These are phyloP conservation scores for Himalopsyche kuldschensis DNA, from an alignment of 2,888 invertebrate species.

Conservation along the genomic window DNA sequence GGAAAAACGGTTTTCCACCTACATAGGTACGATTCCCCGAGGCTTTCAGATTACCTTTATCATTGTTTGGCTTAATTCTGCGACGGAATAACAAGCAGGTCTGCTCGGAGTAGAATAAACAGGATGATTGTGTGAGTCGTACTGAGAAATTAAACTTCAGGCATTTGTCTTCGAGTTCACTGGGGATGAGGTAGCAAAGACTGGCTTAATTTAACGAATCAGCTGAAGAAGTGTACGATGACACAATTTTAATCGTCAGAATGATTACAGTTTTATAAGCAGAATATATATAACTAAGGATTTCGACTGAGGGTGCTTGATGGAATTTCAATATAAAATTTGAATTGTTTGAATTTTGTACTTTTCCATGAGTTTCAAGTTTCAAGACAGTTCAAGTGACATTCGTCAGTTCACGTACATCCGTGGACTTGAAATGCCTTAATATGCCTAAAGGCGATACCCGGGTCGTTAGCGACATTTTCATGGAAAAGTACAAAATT, in stretches of 20 bases:
- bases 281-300: too few relatives aligned
- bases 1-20: not conserved
- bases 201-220: constrained; percentile 30
- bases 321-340: too few relatives aligned
- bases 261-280: not conserved
- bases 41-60: constrained; percentile 37
- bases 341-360: too few relatives aligned
- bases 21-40: not conserved
- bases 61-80: constrained; percentile 39
- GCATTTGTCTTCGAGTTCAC: constrained; percentile 23
- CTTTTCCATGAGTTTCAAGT: too few relatives aligned
- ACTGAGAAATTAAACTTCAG: constrained; percentile 37
- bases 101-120: constrained; percentile 30
- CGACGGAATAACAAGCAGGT: constrained; percentile 36
- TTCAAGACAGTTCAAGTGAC: too few relatives aligned
- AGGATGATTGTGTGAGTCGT: constrained; percentile 32
- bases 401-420: too few relatives aligned
- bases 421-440: too few relatives aligned
- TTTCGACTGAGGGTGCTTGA: too few relatives aligned
- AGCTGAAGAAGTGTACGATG: constrained; percentile 11
- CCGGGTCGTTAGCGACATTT: too few relatives aligned
- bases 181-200: constrained; percentile 18
- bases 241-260: not conserved
- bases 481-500: too few relatives aligned
- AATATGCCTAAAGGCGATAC: too few relatives aligned